Conservation (phyloP, 1,140 invertebrate genomes). For the Lordiphosa clarofinis region DNA sequence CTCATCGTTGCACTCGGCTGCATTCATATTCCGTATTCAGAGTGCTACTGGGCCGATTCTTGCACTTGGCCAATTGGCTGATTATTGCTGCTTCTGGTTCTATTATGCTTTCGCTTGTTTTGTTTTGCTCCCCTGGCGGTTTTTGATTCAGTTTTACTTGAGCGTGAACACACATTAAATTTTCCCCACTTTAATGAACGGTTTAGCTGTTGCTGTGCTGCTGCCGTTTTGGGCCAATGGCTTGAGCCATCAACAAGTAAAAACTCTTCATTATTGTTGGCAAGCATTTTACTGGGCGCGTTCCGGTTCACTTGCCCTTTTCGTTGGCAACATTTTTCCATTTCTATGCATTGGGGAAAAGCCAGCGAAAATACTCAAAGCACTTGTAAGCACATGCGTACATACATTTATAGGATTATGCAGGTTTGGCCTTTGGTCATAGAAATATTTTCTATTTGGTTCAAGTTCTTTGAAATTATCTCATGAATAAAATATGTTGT, state of each 20-base stretch:
- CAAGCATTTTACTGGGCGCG: constrained; percentile 43
- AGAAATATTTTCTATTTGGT: no score
- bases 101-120: constrained; percentile 42
- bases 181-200: constrained; percentile 73
- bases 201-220: constrained; percentile 20
- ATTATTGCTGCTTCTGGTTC: constrained; percentile 53
- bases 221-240: constrained; percentile 46
- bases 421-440: no score
- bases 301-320: constrained; percentile 67
- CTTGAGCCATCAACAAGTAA: constrained; percentile 59
- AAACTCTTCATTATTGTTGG: constrained; percentile 65
- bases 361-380: constrained; percentile 9
- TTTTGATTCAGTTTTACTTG: constrained; percentile 73
- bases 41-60: constrained; percentile 10
- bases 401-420: no score
- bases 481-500: no score
- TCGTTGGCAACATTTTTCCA: constrained; percentile 37
- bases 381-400: neutral
- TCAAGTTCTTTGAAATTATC: no score
- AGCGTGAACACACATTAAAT: constrained; percentile 72
- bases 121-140: constrained; percentile 44
- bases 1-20: constrained; percentile 59
- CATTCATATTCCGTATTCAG: constrained; percentile 24
- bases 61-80: constrained; percentile 36
- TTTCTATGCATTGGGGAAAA: constrained; percentile 44